Evolutionary conservation across 2,113 vertebrate genomes (phyloP).

Genomic region (Trichechus manatus): DNA sequence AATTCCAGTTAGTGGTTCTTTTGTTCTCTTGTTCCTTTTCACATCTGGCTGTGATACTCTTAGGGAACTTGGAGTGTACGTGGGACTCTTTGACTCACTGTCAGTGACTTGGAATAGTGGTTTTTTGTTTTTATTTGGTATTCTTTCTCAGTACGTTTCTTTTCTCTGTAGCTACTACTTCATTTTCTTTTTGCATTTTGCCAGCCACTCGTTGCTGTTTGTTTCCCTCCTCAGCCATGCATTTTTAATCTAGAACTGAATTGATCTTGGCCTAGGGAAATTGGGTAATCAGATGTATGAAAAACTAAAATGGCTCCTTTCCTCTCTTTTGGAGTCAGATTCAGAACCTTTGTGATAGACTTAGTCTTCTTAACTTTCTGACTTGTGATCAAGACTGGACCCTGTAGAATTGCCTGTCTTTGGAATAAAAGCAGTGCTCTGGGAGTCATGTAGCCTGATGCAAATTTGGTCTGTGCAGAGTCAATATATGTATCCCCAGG

Average conservation of each 20-base stretch:
- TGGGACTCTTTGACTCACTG: not conserved
- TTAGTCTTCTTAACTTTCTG: not conserved
- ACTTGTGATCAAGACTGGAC: not conserved
- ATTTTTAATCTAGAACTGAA: conserved; percentile 4
- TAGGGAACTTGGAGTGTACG: not conserved
- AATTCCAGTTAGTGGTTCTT: not conserved
- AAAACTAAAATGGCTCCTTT: conserved; percentile 22
- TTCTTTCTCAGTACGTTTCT: not conserved
- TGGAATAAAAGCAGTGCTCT: not conserved
- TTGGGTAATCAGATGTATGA: not conserved
- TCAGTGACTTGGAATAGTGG: not conserved
- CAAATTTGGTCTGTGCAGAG: not conserved
- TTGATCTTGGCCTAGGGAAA: conserved; percentile 16
- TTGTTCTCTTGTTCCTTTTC: conserved; percentile 1
- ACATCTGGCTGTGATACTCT: not conserved
- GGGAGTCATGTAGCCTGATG: not conserved
- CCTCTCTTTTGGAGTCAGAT: not conserved
- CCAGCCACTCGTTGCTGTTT: conserved; percentile 30
- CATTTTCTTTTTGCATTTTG: not conserved
- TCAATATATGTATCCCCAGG: not conserved
- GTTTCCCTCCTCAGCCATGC: not conserved
- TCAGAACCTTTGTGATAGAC: conserved; percentile 5
- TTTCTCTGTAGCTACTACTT: conserved; percentile 9
- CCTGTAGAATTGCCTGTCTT: not conserved
- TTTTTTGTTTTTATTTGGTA: not conserved